A percentile compares a stretch with the other conserved stretches of the same genome.
phyloP scores from a whole-genome alignment of 1,140 invertebrate species.

The Macrosteles quadrilineatus region DNA sequence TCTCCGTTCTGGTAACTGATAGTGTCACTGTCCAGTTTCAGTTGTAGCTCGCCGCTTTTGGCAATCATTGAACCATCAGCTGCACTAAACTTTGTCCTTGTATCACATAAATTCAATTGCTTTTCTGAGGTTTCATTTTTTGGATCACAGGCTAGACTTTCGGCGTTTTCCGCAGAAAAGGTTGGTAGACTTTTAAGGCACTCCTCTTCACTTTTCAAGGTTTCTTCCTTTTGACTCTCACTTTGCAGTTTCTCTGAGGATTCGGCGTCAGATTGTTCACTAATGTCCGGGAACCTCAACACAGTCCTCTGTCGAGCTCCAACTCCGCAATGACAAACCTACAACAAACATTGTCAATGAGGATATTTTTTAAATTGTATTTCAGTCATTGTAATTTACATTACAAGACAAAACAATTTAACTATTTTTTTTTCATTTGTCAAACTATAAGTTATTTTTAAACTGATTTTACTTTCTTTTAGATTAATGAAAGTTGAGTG shows the following conservation, averaged over 20 bases:
- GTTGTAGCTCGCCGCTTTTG: constrained; percentile 42
- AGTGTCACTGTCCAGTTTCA: constrained; percentile 21
- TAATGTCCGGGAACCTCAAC: constrained; percentile 5
- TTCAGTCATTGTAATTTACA: too few relatives aligned
- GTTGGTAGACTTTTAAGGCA: not conserved
- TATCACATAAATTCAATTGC: not conserved
- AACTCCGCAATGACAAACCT: not conserved
- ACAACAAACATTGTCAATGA: too few relatives aligned
- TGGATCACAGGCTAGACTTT: constrained; percentile 19
- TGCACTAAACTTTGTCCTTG: constrained; percentile 47
- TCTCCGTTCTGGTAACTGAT: constrained; percentile 25
- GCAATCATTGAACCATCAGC: constrained; percentile 52
- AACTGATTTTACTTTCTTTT: too few relatives aligned
- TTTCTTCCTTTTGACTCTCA: constrained; percentile 7
- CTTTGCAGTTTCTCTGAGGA: constrained; percentile 1
- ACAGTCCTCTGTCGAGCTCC: not conserved
- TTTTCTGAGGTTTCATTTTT: constrained; percentile 9
- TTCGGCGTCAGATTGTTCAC: constrained; percentile 19
- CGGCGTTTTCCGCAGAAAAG: not conserved
- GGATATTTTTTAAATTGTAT: too few relatives aligned
- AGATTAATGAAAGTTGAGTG: too few relatives aligned
- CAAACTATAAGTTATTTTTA: too few relatives aligned
- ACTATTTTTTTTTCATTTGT: too few relatives aligned
- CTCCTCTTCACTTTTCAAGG: constrained; percentile 1
- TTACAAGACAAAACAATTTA: too few relatives aligned